A percentile compares a stretch with the other conserved stretches of the same genome.
Conservation (phyloP, 2,113 vertebrate species). For the Mesitornis unicolor region DNA sequence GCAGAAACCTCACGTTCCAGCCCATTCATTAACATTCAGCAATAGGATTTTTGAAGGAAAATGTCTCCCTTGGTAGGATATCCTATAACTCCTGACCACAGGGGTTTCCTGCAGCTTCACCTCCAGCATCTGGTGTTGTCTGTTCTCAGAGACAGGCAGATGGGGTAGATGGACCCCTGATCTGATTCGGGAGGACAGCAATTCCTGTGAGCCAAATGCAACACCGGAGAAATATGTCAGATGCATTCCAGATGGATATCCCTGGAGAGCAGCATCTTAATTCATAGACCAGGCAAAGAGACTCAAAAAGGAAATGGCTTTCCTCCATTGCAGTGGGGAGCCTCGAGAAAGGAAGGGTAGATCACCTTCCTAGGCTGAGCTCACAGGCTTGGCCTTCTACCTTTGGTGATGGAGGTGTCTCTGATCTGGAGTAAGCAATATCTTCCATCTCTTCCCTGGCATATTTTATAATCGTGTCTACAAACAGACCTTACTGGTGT, state of each 20-base stretch:
- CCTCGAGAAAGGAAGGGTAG: background rate
- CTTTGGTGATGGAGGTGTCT: background rate
- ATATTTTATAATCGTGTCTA: background rate
- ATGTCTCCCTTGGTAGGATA: slow-evolving; percentile 47
- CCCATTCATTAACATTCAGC: slow-evolving; percentile 8
- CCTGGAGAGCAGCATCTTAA: slow-evolving; percentile 41
- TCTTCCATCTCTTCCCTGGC: background rate
- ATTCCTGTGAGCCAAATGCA: slow-evolving; percentile 33
- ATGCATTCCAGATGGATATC: slow-evolving; percentile 52
- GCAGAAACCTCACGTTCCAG: slow-evolving; percentile 50
- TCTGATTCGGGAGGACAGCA: slow-evolving; percentile 49
- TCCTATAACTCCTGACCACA: slow-evolving; percentile 52
- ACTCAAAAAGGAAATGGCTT: slow-evolving; percentile 42
- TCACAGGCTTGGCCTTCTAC: background rate
- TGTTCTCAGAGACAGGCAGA: slow-evolving; percentile 1
- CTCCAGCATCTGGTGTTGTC: slow-evolving; percentile 57
- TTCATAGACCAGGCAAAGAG: slow-evolving; percentile 47
- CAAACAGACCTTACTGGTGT: background rate
- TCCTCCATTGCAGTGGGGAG: background rate
- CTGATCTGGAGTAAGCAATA: background rate
- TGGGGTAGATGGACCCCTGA: slow-evolving; percentile 37
- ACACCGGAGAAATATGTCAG: slow-evolving; percentile 45
- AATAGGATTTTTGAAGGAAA: slow-evolving; percentile 38
- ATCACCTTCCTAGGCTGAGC: background rate
- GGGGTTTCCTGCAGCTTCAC: slow-evolving; percentile 53